Percentiles rank a stretch among this genome's conserved stretches.
Evolutionary conservation across 2,888 invertebrate species (phyloP).

Genomic region (Leptarthrus brevirostris): DNA sequence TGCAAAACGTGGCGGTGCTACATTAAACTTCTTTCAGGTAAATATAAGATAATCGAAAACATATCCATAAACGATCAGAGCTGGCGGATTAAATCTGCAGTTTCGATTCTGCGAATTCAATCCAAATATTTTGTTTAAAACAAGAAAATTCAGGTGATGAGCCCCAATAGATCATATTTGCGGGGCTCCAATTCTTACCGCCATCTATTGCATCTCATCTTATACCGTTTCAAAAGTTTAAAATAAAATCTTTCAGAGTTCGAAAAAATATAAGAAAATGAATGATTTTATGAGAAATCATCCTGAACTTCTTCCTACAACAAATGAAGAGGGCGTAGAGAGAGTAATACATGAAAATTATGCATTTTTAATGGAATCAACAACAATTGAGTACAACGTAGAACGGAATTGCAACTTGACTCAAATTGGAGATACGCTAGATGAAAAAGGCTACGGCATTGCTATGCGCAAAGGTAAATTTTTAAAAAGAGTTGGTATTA

Average conservation of each 20-base stretch:
- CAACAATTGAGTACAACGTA: conserved; percentile 79
- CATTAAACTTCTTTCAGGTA: conserved; percentile 89
- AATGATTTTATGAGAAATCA: conserved; percentile 80
- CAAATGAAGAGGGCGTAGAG: conserved; percentile 72
- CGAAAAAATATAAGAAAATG: conserved; percentile 84
- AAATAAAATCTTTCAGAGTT: conserved; percentile 69
- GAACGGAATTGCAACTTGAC: conserved; percentile 75
- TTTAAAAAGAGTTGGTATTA: too few relatives aligned
- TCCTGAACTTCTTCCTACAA: conserved; percentile 69
- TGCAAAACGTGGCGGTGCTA: conserved; percentile 86
- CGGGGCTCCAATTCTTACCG: too few relatives aligned
- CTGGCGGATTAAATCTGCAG: too few relatives aligned
- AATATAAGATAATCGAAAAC: too few relatives aligned
- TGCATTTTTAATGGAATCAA: conserved; percentile 84
- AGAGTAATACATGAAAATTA: conserved; percentile 70
- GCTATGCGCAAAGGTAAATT: conserved; percentile 76
- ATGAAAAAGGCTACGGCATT: conserved; percentile 81
- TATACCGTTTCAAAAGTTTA: too few relatives aligned
- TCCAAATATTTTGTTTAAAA: too few relatives aligned
- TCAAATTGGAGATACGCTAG: conserved; percentile 73
- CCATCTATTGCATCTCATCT: too few relatives aligned
- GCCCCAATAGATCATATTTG: too few relatives aligned
- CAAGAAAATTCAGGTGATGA: too few relatives aligned
- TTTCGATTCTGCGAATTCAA: too few relatives aligned
- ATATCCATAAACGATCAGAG: too few relatives aligned